Evolutionary conservation across 2,113 vertebrate species (phyloP).

Genomic region (Myotis brandtii): DNA sequence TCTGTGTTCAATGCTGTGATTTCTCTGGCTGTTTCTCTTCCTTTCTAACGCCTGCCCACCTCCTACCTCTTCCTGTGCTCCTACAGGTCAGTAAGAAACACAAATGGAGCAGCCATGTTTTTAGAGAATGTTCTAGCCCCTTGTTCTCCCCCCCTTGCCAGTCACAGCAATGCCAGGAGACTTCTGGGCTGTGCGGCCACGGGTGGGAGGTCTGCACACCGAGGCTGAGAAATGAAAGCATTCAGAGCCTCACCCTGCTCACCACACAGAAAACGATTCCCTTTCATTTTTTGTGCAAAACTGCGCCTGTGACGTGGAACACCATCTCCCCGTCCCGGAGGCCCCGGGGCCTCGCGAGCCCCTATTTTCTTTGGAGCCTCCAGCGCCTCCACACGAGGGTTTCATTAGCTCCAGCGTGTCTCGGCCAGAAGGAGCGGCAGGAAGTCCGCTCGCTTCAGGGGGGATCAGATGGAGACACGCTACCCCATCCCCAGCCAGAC

Average conservation of each 20-base stretch:
- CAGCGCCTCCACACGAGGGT: slow-evolving; percentile 14
- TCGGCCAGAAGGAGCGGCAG: slow-evolving; percentile 10
- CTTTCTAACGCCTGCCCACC: neutral
- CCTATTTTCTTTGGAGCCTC: slow-evolving; percentile 32
- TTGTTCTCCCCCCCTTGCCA: neutral
- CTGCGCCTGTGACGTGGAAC: neutral
- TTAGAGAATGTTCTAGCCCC: neutral
- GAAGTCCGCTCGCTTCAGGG: slow-evolving; percentile 26
- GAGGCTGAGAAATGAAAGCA: neutral
- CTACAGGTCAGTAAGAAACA: neutral
- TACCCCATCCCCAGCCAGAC: slow-evolving; percentile 3
- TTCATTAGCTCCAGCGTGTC: slow-evolving; percentile 41
- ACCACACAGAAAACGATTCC: neutral
- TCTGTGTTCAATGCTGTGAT: rapidly evolving
- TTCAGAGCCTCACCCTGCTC: neutral
- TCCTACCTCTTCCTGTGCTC: no score
- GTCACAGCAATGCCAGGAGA: neutral
- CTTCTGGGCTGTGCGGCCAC: neutral
- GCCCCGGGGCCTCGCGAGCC: neutral
- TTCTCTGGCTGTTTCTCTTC: neutral
- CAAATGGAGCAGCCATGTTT: neutral
- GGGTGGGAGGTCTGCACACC: neutral
- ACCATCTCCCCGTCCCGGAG: neutral
- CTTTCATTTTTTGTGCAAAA: neutral
- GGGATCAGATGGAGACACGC: neutral